These are phyloP conservation scores for Limnephilus lunatus DNA, from an alignment of 2,888 invertebrate species.

Conservation along the genomic window DNA sequence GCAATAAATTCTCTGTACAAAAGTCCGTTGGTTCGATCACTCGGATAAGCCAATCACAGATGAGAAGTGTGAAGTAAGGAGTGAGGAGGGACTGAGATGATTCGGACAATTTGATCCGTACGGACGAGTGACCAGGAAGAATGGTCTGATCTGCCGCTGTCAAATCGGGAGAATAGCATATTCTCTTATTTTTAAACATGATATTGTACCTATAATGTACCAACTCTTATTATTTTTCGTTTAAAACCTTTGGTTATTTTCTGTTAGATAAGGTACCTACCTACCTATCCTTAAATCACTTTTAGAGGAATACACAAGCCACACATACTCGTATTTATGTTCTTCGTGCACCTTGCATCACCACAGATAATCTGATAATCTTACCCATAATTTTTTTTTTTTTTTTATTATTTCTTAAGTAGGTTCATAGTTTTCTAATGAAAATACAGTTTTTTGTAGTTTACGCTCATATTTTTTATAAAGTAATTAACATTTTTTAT, in stretches of 20 bases:
- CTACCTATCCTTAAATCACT: too few species aligned
- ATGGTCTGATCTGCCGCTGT: conserved; percentile 30
- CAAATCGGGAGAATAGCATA: conserved; percentile 6
- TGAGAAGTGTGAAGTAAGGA: neutral
- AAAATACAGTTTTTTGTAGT: too few species aligned
- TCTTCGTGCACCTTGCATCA: too few species aligned
- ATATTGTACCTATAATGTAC: neutral
- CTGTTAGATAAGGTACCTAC: neutral
- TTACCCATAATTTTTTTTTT: too few species aligned
- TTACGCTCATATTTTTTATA: too few species aligned
- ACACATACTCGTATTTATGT: too few species aligned
- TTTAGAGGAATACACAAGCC: too few species aligned
- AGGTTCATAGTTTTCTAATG: too few species aligned
- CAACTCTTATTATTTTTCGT: neutral
- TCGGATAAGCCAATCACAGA: conserved; percentile 41
- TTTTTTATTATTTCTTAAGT: too few species aligned
- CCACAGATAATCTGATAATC: too few species aligned
- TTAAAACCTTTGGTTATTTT: conserved; percentile 10
- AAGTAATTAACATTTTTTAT: too few species aligned
- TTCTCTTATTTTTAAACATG: conserved; percentile 25
- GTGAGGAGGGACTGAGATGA: conserved; percentile 23
- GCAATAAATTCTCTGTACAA: conserved; percentile 38
- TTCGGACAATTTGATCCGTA: conserved; percentile 45
- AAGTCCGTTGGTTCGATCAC: conserved; percentile 50
- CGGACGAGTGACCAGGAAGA: conserved; percentile 21